phyloP scores from a whole-genome alignment of 1,140 invertebrate species.

The Temnothorax nylanderi region DNA sequence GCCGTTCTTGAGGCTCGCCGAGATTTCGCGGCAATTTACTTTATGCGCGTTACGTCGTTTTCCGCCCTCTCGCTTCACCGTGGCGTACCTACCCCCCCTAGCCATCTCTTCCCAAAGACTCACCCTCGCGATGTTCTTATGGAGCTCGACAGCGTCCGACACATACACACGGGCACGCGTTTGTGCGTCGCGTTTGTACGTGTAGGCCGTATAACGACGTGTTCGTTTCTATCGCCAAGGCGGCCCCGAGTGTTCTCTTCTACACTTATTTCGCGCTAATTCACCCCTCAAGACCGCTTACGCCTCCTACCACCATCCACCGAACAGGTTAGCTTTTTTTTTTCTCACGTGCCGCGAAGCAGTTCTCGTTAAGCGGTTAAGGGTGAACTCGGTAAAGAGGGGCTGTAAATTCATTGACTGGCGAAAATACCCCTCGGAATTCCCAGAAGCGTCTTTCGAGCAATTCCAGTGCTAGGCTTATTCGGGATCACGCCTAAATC shows the following conservation, averaged over 20 bases:
- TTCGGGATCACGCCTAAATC: constrained; percentile 32
- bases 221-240: constrained; percentile 67
- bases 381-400: constrained; percentile 79
- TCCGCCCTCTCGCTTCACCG: constrained; percentile 75
- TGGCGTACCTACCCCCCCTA: constrained; percentile 41
- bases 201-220: constrained; percentile 14
- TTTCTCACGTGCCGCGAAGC: constrained; percentile 84
- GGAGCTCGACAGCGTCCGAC: constrained; percentile 53
- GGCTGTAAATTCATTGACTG: constrained; percentile 85
- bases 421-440: constrained; percentile 81
- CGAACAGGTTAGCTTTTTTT: constrained; percentile 78
- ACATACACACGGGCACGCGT: neutral
- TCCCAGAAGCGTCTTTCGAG: constrained; percentile 70
- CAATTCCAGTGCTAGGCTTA: constrained; percentile 51
- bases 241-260: constrained; percentile 67
- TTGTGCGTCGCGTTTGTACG: neutral
- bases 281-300: constrained; percentile 84
- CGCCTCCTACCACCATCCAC: constrained; percentile 59
- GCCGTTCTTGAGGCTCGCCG: constrained; percentile 64
- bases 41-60: constrained; percentile 82
- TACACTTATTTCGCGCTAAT: constrained; percentile 84
- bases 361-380: constrained; percentile 82
- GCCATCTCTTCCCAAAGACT: constrained; percentile 70
- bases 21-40: constrained; percentile 84
- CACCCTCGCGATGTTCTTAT: constrained; percentile 69